Base-by-base conservation (phyloP, 2,888 invertebrate genomes). In the Dicyrtoma fusca region DNA sequence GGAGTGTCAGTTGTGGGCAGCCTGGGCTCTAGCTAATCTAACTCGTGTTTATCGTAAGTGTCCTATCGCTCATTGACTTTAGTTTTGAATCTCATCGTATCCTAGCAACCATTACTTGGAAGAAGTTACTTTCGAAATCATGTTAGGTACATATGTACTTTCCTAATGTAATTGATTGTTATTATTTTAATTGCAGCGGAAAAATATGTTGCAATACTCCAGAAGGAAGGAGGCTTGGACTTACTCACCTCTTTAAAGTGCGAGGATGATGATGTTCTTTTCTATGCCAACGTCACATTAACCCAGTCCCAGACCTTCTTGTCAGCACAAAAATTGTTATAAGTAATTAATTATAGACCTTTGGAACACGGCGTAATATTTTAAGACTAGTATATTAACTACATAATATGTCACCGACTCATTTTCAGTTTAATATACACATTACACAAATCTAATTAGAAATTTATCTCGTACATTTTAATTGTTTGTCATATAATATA, bases 1-100 rank as follows among this genome's bases (percentile, higher is more conserved):
- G 0, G 90, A 93, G 83, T 95, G 95, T 83, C 95, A 95, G 83
- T 91, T 94, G 83, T 97, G 97, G 97, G 96, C 97, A 1, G 91
- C 92, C 8, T 98, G 97, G 97, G 97, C 97, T 0, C 86, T 98
- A 74, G 96, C 97, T 63, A 98, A 98, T 85, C 88, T 98, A 75
- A 98, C 97, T 62, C 91, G 88, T 74, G 93, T 95, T 34, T 94
- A 95, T 83, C 92, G 94, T 92, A 84, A 90, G 92, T 90, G 79
- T 63, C n/a, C 2, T 34, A 34, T 26, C 42, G 44, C 34, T 42
- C 5, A 45, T 45, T 17, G 42, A 45, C 49, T 6, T 17, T 49
- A 17, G 17, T 13, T n/a, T n/a, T n/a, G n/a, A n/a, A n/a, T n/a
- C n/a, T n/a, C n/a, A n/a, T n/a, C n/a, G n/a, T n/a, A n/a, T n/a